Evolutionary conservation across 2,797 vertebrate species (phyloP).

Genomic region (Acanthornis magna): DNA sequence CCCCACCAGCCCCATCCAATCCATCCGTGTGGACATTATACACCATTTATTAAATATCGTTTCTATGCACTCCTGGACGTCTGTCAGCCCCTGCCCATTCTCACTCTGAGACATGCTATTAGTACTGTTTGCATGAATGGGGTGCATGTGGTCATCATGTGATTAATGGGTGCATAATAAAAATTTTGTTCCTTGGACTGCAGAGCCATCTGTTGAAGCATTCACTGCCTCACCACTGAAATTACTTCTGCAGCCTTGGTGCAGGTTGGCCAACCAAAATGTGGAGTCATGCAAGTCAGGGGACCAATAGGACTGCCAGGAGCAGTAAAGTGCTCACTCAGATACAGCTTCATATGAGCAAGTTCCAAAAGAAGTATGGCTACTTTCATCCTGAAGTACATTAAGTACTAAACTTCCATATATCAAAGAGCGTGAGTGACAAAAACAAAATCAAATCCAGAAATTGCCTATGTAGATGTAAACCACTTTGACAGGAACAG

Average conservation of each 20-base stretch:
- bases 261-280: not conserved
- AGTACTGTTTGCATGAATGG: not conserved
- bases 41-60: not conserved
- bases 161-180: fast-evolving
- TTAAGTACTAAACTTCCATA: not conserved
- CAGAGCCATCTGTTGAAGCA: not conserved
- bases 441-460: not conserved
- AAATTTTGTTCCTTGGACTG: not conserved
- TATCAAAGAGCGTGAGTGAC: not conserved
- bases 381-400: not conserved
- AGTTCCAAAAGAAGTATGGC: not conserved
- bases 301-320: not conserved
- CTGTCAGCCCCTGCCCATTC: not conserved
- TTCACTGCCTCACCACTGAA: not conserved
- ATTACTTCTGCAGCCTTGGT: not conserved
- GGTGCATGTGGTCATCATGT: not conserved
- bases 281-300: not conserved
- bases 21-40: not conserved
- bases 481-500: not conserved
- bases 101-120: not conserved
- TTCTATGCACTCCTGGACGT: fast-evolving
- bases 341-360: not conserved
- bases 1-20: fast-evolving
- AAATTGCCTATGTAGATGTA: not conserved
- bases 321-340: not conserved